Evolutionary conservation across 2,888 invertebrate species (phyloP).

Genomic region (Lithophane ornitopus): DNA sequence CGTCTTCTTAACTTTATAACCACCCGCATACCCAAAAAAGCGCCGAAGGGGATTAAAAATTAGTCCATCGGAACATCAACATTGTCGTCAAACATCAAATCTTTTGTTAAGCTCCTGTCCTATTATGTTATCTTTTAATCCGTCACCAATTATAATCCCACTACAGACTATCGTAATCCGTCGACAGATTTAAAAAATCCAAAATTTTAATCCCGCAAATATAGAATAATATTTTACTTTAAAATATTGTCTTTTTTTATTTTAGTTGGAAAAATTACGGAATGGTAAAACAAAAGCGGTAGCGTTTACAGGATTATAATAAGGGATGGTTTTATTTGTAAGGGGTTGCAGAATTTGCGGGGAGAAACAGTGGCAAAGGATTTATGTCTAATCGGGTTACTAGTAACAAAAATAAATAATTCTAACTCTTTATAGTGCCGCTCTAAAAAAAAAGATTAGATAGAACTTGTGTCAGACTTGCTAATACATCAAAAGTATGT

Average conservation of each 20-base stretch:
- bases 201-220: slow-evolving; percentile 45
- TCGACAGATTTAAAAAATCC: slow-evolving; percentile 13
- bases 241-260: slow-evolving; percentile 25
- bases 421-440: slow-evolving; percentile 12
- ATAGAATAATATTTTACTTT: slow-evolving; percentile 42
- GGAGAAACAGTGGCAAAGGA: slow-evolving; percentile 29
- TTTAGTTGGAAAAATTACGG: slow-evolving; percentile 25
- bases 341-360: slow-evolving; percentile 27
- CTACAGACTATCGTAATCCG: slow-evolving; percentile 35
- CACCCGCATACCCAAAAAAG: slow-evolving; percentile 50
- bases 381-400: slow-evolving; percentile 17
- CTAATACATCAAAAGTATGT: slow-evolving; percentile 49
- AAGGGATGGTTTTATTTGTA: slow-evolving; percentile 22
- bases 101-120: slow-evolving; percentile 24
- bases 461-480: slow-evolving; percentile 11
- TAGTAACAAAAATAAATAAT: slow-evolving; percentile 24
- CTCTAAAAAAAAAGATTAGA: background rate
- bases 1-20: slow-evolving; percentile 50
- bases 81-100: slow-evolving; percentile 42
- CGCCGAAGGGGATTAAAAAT: slow-evolving; percentile 47
- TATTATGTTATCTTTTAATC: slow-evolving; percentile 40
- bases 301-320: slow-evolving; percentile 51
- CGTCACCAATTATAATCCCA: slow-evolving; percentile 35
- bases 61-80: slow-evolving; percentile 42
- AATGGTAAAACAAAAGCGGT: slow-evolving; percentile 48